Evolutionary conservation across 2,888 invertebrate genomes (phyloP), one percentile per base, ranked within the genome.

Genomic region (Isoperla grammatica): DNA sequence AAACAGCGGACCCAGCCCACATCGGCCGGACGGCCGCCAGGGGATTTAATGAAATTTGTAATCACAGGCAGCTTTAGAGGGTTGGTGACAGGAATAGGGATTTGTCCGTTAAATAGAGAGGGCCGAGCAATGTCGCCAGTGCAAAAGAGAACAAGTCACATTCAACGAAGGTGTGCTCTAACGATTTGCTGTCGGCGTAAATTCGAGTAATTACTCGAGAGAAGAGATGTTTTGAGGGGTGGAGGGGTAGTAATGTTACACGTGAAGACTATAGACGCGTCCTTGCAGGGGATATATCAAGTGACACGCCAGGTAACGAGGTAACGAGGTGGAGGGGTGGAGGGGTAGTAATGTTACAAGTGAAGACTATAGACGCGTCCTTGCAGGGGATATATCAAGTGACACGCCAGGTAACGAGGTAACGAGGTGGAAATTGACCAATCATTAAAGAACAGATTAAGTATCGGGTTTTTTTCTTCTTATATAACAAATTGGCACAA

Each of bases 161-260:
- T 39, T 37, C 37, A 53, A 37, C 39, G 53, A 12, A 53, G 37
- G 53, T 39, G 39, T 53, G 53, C 39, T 20, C 53, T 53, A 53
- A 53, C 53, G 53, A 53, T 53, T 53, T 53, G 53, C 53, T 53
- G 53, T 53, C 53, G 53, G 39, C 53, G 39, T 37, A 53, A 53
- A 53, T 53, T 53, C 53, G 53, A 53, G 53, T 53, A 53, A 53
- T 53, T 53, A 53, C 53, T 53, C 39, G 53, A 20, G 53, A 53
- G 53, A 49, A 29, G 49, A 53, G 53, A 17, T 53, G 53, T 15
- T 37, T 17, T 15, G 17, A 37, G 19, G 17, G 39, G 53, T 13
- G 1, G 37, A 37, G 53, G 37, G 39, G 5, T 29, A 29, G 29
- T 29, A 29, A 29, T 29, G 4, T 29, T 29, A 29, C 29, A 29